A percentile compares a stretch with the other conserved stretches of the same genome.
phyloP scores from a whole-genome alignment of 2,797 vertebrate species.

The Eupleurogrammus muticus region DNA sequence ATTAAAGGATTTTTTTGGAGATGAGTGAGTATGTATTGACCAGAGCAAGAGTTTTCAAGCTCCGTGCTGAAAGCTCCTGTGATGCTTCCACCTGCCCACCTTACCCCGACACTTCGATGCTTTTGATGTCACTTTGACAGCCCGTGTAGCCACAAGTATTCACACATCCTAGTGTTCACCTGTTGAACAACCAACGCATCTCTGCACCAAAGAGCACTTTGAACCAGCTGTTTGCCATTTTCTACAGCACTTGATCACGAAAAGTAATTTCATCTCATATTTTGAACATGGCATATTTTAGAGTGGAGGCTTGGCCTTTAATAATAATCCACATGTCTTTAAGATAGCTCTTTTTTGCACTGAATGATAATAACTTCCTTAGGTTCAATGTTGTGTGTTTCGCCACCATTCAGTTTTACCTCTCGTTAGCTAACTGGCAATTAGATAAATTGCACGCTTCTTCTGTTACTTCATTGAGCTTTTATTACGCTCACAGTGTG shows the following conservation, averaged over 20 bases:
- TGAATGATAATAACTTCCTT: slow-evolving; percentile 1
- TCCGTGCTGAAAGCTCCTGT: slow-evolving; percentile 35
- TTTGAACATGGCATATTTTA: neutral
- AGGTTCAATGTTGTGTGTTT: neutral
- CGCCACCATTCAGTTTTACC: neutral
- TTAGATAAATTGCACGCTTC: slow-evolving; percentile 15
- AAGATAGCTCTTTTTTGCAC: neutral
- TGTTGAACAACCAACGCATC: slow-evolving; percentile 9
- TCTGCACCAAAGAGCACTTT: slow-evolving; percentile 2
- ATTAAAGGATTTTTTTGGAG: slow-evolving; percentile 47
- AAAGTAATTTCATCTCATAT: neutral
- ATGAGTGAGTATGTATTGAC: slow-evolving; percentile 45
- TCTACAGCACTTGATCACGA: neutral
- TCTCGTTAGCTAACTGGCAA: slow-evolving; percentile 3
- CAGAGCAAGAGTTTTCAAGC: slow-evolving; percentile 36
- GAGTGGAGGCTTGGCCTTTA: neutral
- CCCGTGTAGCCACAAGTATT: slow-evolving; percentile 24
- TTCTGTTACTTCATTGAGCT: slow-evolving; percentile 23
- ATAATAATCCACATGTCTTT: neutral
- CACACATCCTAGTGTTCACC: slow-evolving; percentile 14
- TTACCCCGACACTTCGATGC: slow-evolving; percentile 56
- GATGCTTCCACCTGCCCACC: slow-evolving; percentile 40
- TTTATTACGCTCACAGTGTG: slow-evolving; percentile 9
- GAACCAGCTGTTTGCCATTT: neutral
- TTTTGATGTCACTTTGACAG: slow-evolving; percentile 57